phyloP scores from a whole-genome alignment of 2,113 vertebrate species.

The Triplophysa siluroides region DNA sequence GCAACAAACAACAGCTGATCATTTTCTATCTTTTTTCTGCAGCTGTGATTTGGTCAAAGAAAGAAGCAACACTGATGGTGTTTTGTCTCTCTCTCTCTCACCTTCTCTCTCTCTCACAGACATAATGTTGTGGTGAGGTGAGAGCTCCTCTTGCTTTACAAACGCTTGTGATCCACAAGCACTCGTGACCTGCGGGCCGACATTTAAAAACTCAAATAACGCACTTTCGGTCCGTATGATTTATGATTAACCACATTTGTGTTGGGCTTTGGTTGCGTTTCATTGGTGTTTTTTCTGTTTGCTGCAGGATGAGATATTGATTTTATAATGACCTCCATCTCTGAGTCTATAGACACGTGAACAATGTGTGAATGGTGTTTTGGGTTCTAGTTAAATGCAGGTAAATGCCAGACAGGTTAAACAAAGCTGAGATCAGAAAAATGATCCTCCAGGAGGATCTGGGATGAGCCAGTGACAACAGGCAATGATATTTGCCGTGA shows the following conservation, averaged over 20 bases:
- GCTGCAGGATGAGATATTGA: not conserved
- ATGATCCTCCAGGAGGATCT: not conserved
- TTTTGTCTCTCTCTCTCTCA: conserved; percentile 60
- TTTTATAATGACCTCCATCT: conserved; percentile 19
- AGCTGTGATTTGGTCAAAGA: conserved; percentile 76
- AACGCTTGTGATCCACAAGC: not conserved
- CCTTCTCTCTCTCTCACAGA: too few species aligned
- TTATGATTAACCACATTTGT: not conserved
- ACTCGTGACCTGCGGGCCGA: not conserved
- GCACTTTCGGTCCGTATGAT: not conserved
- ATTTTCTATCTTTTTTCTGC: conserved; percentile 60
- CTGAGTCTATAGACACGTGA: not conserved
- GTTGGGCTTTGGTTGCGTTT: not conserved
- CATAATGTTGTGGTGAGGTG: conserved; percentile 39
- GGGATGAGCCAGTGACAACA: not conserved
- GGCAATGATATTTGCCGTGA: not conserved
- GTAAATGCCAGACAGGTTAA: conserved; percentile 17
- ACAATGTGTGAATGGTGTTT: not conserved
- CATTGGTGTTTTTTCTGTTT: conserved; percentile 6
- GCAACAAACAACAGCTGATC: too few species aligned
- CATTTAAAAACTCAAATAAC: not conserved
- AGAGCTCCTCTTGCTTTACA: not conserved
- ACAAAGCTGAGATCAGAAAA: conserved; percentile 3
- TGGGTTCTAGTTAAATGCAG: not conserved
- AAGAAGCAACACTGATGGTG: conserved; percentile 61